phyloP scores from a whole-genome alignment of 2,113 vertebrate genomes.

The Gopherus evgoodei region DNA sequence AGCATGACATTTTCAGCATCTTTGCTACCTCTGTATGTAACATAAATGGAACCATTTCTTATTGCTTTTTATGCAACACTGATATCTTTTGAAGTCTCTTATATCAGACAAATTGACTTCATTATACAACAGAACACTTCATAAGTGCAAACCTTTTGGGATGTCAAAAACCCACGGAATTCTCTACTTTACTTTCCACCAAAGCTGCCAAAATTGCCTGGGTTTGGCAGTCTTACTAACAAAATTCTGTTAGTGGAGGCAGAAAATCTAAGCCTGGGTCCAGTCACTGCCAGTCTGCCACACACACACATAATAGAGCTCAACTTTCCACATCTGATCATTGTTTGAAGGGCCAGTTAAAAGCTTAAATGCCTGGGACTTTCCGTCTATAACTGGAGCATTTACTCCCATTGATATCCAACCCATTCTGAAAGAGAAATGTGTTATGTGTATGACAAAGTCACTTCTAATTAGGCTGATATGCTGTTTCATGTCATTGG shows the following conservation, averaged over 20 bases:
- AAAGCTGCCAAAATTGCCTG: constrained; percentile 70
- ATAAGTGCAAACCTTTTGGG: constrained; percentile 61
- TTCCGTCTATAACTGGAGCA: constrained; percentile 43
- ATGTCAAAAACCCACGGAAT: constrained; percentile 71
- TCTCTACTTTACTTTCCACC: constrained; percentile 65
- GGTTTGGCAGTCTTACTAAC: constrained; percentile 66
- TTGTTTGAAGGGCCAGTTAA: constrained; percentile 67
- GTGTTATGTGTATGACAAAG: constrained; percentile 45
- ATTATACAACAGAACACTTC: constrained; percentile 62
- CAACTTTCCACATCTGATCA: constrained; percentile 57
- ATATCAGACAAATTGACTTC: constrained; percentile 72
- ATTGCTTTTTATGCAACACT: constrained; percentile 28
- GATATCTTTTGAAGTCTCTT: constrained; percentile 67
- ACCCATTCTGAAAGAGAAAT: constrained; percentile 34
- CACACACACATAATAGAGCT: constrained; percentile 58
- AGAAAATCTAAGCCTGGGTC: constrained; percentile 69
- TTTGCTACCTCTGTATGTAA: background rate
- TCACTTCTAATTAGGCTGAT: constrained; percentile 59
- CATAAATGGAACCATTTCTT: constrained; percentile 4
- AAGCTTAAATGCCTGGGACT: background rate
- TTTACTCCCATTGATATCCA: constrained; percentile 52
- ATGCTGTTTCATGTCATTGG: constrained; percentile 41
- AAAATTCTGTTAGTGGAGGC: constrained; percentile 68
- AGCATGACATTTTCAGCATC: background rate
- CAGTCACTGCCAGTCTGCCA: constrained; percentile 62